Evolutionary conservation across 2,113 vertebrate species (phyloP), one percentile per base, ranked within the genome.

Genomic region (Chitala chitala): DNA sequence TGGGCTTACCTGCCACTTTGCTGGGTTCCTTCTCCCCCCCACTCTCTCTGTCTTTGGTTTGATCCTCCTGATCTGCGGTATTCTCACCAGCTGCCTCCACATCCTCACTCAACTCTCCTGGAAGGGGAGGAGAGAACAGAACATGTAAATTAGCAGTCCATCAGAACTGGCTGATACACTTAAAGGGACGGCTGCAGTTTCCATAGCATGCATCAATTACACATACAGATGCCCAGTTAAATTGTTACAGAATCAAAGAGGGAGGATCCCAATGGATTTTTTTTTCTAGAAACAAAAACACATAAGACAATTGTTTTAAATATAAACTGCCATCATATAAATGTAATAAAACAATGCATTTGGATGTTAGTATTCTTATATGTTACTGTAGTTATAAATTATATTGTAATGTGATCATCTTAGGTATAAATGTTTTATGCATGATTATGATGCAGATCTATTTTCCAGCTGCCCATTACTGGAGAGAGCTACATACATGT

Each of bases 61-160:
- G 87, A 81, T 96, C 95, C 85, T 94, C 93, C 78, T 88, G 89
- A 80, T 94, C 92, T 5, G 86, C 79, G 4, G 85, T 82, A 53
- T 84, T 85, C 82, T 96, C 94, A 77, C 63, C 89, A 79, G 92
- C 89, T 78, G 90, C 91, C 83, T 98, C 95, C 51, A 88, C 88
- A 83, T 95, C 94, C 82, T 96, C 96, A 75, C 74, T 78, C 65
- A 90, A 77, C 83, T 97, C 95, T 88, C 90, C 95, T 99, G 86
- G 76, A 90, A 87, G 1, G 50, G 54, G 69, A 75, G 68, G 71
- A 81, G 42, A 65, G 81, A 22, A 78, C 29, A 48, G 77, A 26
- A 80, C 78, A 76, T 79, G 55, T 73, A 69, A 77, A 69, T 70
- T 44, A 69, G 63, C 46, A 54, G 83, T 79, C 85, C 84, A 89